Conservation (phyloP, 2,888 invertebrate species). For the Sphinx pinastri region DNA sequence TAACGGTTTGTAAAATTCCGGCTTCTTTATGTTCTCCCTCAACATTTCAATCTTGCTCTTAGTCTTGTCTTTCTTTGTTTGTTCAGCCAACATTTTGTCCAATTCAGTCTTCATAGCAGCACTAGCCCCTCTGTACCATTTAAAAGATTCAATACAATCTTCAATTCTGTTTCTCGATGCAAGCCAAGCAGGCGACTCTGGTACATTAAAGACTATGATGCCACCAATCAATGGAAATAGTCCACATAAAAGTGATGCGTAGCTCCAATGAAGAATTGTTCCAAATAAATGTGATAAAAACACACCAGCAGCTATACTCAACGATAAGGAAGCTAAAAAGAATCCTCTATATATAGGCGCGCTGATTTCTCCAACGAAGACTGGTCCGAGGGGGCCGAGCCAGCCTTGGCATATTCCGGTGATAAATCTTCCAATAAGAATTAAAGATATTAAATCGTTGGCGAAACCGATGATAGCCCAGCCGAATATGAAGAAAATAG, state of each 20-base stretch:
- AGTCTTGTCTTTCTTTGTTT: slow-evolving; percentile 58
- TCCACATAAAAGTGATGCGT: slow-evolving; percentile 82
- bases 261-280: slow-evolving; percentile 85
- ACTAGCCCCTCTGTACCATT: slow-evolving; percentile 85
- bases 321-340: slow-evolving; percentile 84
- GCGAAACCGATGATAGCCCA: slow-evolving; percentile 85
- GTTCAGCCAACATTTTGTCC: slow-evolving; percentile 73
- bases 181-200: slow-evolving; percentile 89
- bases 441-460: slow-evolving; percentile 63
- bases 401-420: slow-evolving; percentile 85
- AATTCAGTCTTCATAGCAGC: slow-evolving; percentile 77
- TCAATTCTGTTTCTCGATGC: slow-evolving; percentile 83
- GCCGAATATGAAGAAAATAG: slow-evolving; percentile 81
- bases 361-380: slow-evolving; percentile 85
- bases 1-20: slow-evolving; percentile 85
- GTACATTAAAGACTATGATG: slow-evolving; percentile 82
- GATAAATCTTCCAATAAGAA: slow-evolving; percentile 83
- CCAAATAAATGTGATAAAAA: slow-evolving; percentile 87
- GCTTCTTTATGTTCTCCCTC: slow-evolving; percentile 70
- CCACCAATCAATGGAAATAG: slow-evolving; percentile 80
- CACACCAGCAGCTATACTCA: slow-evolving; percentile 86
- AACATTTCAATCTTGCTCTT: slow-evolving; percentile 66
- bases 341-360: slow-evolving; percentile 86
- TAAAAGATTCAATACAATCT: slow-evolving; percentile 84
- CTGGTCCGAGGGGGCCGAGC: slow-evolving; percentile 81